Percentiles rank a stretch among this genome's conserved stretches.
These are phyloP conservation scores for Poeciliopsis gracilis DNA, from an alignment of 2,797 vertebrate species.

Conservation along the genomic window DNA sequence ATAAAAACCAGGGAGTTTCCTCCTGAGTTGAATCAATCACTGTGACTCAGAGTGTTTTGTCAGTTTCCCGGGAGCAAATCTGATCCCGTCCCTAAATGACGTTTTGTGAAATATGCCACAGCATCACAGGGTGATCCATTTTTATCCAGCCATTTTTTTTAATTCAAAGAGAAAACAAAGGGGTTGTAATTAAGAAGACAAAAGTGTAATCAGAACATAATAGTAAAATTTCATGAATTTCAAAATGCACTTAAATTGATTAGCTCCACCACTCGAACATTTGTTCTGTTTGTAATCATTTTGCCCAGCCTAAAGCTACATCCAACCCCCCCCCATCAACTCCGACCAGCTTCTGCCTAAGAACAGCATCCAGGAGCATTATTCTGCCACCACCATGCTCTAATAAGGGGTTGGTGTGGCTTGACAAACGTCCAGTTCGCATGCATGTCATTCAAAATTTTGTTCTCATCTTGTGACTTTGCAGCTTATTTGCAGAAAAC, in stretches of 20 bases:
- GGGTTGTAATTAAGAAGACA: background rate
- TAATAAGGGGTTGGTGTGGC: background rate
- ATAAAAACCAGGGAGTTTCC: slow-evolving; percentile 5
- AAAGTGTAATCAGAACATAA: background rate
- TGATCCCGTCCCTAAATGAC: background rate
- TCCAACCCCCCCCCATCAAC: background rate
- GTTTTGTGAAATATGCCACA: background rate
- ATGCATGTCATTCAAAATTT: background rate
- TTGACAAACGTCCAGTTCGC: background rate
- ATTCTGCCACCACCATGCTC: background rate
- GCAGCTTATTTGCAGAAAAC: background rate
- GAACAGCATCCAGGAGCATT: background rate
- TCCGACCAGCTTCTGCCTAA: background rate
- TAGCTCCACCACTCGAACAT: background rate
- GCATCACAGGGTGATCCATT: slow-evolving; percentile 6
- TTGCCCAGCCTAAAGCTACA: background rate
- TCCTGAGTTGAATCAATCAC: slow-evolving; percentile 6
- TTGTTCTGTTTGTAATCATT: background rate
- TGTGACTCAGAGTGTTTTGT: background rate
- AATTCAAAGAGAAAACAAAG: background rate
- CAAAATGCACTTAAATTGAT: background rate
- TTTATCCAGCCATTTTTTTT: background rate
- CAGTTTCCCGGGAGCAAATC: background rate
- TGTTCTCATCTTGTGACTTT: background rate
- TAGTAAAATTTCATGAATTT: background rate